These are phyloP conservation scores for Corythornis leucogaster DNA, from an alignment of 2,797 vertebrate species.

Conservation along the genomic window DNA sequence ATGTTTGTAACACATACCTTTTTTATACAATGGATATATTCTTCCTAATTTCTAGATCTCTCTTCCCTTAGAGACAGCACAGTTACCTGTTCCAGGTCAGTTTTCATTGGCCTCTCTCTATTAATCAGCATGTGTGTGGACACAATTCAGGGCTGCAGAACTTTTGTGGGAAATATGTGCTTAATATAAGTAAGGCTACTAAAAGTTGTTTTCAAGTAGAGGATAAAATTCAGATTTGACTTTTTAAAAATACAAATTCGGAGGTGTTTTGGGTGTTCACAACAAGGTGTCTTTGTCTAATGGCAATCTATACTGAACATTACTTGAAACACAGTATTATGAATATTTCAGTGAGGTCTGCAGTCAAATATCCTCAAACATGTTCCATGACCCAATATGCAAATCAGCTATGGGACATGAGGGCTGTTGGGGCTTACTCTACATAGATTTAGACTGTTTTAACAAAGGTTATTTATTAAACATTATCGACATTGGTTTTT, in stretches of 20 bases:
- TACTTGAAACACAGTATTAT: neutral
- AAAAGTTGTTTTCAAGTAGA: neutral
- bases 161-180: neutral
- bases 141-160: neutral
- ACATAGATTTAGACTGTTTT: conserved; percentile 51
- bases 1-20: neutral
- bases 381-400: conserved; percentile 65
- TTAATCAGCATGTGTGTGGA: fast-evolving
- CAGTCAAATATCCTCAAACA: conserved; percentile 56
- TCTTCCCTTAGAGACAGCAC: neutral
- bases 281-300: neutral
- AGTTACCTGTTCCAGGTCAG: neutral
- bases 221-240: neutral
- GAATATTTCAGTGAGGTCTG: conserved; percentile 42
- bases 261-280: neutral
- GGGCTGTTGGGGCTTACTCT: conserved; percentile 53
- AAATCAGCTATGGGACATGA: conserved; percentile 53
- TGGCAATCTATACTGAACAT: neutral
- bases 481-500: conserved; percentile 32
- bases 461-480: conserved; percentile 71
- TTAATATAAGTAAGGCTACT: neutral
- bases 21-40: neutral
- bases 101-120: neutral
- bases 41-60: neutral
- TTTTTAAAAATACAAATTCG: neutral